Evolutionary conservation across 2,113 vertebrate genomes (phyloP).

Genomic region (Spea multiplicata): DNA sequence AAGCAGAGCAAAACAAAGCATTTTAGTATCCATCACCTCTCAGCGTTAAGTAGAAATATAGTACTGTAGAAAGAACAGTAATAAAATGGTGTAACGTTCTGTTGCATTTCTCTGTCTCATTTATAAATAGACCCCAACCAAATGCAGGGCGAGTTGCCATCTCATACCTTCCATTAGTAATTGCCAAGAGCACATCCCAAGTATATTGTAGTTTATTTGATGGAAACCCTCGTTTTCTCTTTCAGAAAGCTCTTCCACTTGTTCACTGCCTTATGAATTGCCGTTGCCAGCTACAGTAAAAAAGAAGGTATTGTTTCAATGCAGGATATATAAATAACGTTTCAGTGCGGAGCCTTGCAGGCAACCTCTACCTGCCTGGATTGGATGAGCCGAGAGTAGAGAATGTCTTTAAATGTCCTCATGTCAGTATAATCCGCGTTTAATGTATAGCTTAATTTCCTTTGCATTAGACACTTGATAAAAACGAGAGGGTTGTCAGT

Average conservation of each 20-base stretch:
- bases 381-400: constrained; percentile 45
- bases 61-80: constrained; percentile 15
- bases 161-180: constrained; percentile 37
- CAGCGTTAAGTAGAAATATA: constrained; percentile 27
- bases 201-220: constrained; percentile 46
- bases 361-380: constrained; percentile 48
- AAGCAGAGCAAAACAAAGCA: constrained; percentile 28
- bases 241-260: constrained; percentile 47
- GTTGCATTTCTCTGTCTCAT: constrained; percentile 17
- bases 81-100: constrained; percentile 35
- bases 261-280: constrained; percentile 55
- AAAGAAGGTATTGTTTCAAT: constrained; percentile 61
- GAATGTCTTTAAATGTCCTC: constrained; percentile 46
- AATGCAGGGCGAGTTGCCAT: constrained; percentile 39
- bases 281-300: constrained; percentile 55
- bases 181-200: constrained; percentile 43
- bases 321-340: constrained; percentile 55
- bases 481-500: constrained; percentile 90
- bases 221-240: constrained; percentile 43
- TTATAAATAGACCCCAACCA: constrained; percentile 42
- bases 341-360: constrained; percentile 55
- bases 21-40: constrained; percentile 21
- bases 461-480: constrained; percentile 88
- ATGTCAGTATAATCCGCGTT: constrained; percentile 55
- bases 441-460: constrained; percentile 86